phyloP scores from a whole-genome alignment of 2,797 vertebrate species.

The Spea hammondii region DNA sequence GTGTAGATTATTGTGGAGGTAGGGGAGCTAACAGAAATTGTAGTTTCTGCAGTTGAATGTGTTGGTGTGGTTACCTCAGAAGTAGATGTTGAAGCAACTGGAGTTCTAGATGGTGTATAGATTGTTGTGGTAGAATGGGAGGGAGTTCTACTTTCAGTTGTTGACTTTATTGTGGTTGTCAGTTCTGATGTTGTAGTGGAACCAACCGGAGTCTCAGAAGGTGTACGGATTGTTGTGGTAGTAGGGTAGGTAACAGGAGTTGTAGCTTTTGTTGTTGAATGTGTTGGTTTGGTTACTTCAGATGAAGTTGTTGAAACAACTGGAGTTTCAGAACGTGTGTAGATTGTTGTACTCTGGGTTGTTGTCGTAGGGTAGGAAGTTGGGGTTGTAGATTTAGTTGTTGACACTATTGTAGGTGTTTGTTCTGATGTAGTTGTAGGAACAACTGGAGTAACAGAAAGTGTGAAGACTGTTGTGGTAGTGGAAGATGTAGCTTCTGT shows the following conservation, averaged over 20 bases:
- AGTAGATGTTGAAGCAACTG: neutral
- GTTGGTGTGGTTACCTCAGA: slow-evolving; percentile 2
- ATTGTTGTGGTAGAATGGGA: neutral
- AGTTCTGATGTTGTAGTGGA: no score
- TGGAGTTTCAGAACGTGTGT: neutral
- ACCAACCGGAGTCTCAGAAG: no score
- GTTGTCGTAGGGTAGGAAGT: neutral
- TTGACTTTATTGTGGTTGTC: neutral
- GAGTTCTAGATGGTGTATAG: neutral
- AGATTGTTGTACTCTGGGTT: slow-evolving; percentile 12
- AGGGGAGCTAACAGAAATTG: neutral
- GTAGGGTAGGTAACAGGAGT: neutral
- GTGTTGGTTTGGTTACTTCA: neutral
- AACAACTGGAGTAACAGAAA: no score
- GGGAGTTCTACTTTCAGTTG: neutral
- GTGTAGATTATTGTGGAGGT: neutral
- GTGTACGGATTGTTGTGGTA: neutral
- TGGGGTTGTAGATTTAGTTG: slow-evolving; percentile 4
- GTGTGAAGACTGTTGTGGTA: neutral
- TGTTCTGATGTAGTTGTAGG: no score
- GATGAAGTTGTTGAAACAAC: neutral
- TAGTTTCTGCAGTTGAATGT: neutral
- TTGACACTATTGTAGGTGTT: neutral
- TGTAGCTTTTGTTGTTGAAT: neutral
- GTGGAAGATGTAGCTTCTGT: neutral